A percentile compares a stretch with the other conserved stretches of the same genome.
Conservation (phyloP, 2,888 invertebrate species). For the Andricus quercusramuli region DNA sequence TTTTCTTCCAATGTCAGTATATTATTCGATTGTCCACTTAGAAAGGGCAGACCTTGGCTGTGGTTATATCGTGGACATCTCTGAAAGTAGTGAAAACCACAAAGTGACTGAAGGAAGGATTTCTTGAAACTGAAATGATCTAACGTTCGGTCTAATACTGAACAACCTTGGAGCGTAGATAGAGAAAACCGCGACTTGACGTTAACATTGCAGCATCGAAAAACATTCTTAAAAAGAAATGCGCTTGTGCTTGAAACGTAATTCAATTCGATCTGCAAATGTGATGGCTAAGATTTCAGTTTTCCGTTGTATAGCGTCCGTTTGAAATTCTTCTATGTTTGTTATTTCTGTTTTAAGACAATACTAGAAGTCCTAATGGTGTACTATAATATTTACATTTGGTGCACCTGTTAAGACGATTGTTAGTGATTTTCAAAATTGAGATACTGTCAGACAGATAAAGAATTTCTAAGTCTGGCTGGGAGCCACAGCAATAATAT, state of each 20-base stretch:
- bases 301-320: not conserved
- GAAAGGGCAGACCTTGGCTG: constrained; percentile 74
- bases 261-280: not conserved
- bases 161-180: constrained; percentile 67
- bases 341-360: too few relatives aligned
- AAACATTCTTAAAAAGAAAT: not conserved
- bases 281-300: not conserved
- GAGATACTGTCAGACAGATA: not conserved
- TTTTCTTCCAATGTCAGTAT: not conserved
- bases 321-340: not conserved
- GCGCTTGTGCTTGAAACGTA: not conserved
- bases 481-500: not conserved
- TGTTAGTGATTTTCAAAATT: not conserved
- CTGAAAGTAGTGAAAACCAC: constrained; percentile 65
- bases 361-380: too few relatives aligned
- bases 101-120: constrained; percentile 66
- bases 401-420: not conserved
- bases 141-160: constrained; percentile 46
- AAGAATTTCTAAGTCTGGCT: not conserved
- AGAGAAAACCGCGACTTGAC: constrained; percentile 69
- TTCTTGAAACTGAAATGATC: constrained; percentile 70
- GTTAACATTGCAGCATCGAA: constrained; percentile 36
- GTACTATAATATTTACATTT: too few relatives aligned
- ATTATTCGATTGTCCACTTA: constrained; percentile 47
- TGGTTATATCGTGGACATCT: constrained; percentile 62